A percentile compares a stretch with the other conserved stretches of the same genome.
Conservation (phyloP, 1,140 invertebrate species). For the Drepana arcuata region DNA sequence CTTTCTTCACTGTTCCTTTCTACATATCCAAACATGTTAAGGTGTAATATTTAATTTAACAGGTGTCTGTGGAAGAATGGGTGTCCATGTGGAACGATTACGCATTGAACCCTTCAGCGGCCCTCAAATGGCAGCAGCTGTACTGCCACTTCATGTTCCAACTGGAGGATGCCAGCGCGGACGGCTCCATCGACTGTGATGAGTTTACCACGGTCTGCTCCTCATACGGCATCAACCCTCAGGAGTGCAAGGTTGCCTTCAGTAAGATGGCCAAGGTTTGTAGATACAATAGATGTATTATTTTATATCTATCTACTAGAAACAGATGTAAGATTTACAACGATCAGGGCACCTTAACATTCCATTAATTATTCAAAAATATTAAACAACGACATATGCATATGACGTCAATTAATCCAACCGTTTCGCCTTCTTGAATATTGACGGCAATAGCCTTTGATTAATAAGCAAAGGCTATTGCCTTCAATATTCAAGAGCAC, state of each 20-base stretch:
- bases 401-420: too few species aligned
- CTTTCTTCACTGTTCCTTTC: too few species aligned
- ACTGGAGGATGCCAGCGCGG: slow-evolving; percentile 87
- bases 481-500: too few species aligned
- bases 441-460: background rate
- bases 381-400: too few species aligned
- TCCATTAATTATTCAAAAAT: background rate
- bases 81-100: slow-evolving; percentile 90
- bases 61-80: slow-evolving; percentile 85
- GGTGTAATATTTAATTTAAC: too few species aligned
- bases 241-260: slow-evolving; percentile 85
- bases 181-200: slow-evolving; percentile 85
- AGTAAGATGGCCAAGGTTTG: slow-evolving; percentile 80
- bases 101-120: slow-evolving; percentile 80
- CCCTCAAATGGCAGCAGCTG: slow-evolving; percentile 84
- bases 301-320: slow-evolving; percentile 10
- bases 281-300: background rate
- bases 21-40: too few species aligned
- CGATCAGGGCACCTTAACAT: too few species aligned
- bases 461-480: background rate
- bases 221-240: slow-evolving; percentile 80
- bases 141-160: slow-evolving; percentile 93
- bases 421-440: background rate
- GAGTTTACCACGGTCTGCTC: slow-evolving; percentile 88
- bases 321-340: too few species aligned